Conservation (phyloP, 2,113 vertebrate genomes). For the Ifrita kowaldi region DNA sequence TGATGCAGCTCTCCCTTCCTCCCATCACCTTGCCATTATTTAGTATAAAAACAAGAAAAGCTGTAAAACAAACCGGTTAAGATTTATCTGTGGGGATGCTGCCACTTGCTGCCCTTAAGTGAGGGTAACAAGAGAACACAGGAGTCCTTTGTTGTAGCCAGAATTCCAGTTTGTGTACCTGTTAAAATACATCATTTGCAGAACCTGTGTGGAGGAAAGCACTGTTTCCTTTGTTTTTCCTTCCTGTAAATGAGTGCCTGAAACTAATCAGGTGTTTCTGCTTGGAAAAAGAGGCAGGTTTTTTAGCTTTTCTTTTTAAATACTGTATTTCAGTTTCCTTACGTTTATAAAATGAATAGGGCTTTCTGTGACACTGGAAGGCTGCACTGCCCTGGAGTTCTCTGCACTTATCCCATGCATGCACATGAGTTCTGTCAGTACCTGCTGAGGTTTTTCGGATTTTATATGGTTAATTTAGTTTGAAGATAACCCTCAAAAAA, state of each 20-base stretch:
- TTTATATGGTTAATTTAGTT: background rate
- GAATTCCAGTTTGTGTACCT: background rate
- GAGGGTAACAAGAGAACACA: background rate
- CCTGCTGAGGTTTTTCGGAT: background rate
- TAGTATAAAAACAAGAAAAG: background rate
- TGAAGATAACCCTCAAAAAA: background rate
- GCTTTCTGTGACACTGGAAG: background rate
- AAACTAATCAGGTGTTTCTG: background rate
- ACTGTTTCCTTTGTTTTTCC: background rate
- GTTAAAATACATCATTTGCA: background rate
- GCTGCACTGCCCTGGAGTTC: background rate
- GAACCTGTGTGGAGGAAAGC: background rate
- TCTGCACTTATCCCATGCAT: rapidly evolving
- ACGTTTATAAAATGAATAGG: background rate
- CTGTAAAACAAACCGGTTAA: background rate
- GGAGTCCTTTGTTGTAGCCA: background rate
- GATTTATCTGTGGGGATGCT: background rate
- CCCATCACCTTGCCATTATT: background rate
- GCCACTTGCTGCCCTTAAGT: background rate
- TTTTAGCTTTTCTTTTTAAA: background rate
- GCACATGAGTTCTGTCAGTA: background rate
- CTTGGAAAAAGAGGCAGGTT: background rate
- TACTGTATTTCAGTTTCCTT: background rate
- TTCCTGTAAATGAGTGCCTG: background rate
- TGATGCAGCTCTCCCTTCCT: background rate